These are phyloP conservation scores for Actenoides lindsayi DNA, from an alignment of 2,113 vertebrate genomes.

Conservation along the genomic window DNA sequence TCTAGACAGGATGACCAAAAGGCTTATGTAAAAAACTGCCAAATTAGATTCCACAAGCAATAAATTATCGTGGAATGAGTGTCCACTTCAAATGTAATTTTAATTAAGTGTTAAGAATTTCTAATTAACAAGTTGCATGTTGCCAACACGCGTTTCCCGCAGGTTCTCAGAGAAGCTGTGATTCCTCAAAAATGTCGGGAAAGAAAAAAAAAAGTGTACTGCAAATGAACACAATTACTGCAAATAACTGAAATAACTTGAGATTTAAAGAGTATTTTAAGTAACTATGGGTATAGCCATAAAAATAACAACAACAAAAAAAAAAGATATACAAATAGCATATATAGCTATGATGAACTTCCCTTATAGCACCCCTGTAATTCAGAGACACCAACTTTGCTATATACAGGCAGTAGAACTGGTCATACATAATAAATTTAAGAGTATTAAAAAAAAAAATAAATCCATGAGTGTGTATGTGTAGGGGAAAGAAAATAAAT, in stretches of 20 bases:
- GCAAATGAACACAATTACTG: background rate
- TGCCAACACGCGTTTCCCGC: accelerated
- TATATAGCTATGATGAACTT: background rate
- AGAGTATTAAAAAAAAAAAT: background rate
- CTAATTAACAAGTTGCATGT: background rate
- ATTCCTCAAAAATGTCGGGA: background rate
- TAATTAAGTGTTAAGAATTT: conserved; percentile 1
- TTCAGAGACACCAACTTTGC: background rate
- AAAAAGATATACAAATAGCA: background rate
- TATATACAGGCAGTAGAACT: background rate
- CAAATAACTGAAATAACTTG: background rate
- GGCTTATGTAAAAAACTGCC: background rate
- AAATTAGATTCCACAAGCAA: background rate
- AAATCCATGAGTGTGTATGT: background rate
- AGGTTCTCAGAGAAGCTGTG: background rate
- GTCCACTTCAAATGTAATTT: background rate
- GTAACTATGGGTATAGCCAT: background rate
- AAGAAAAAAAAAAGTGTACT: background rate
- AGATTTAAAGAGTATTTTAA: background rate
- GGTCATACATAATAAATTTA: background rate
- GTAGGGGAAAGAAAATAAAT: background rate
- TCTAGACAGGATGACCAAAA: background rate
- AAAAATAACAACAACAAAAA: background rate
- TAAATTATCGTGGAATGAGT: background rate
- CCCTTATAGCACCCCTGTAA: background rate